These are phyloP conservation scores for Tholera decimalis DNA, from an alignment of 2,888 invertebrate genomes.

Conservation along the genomic window DNA sequence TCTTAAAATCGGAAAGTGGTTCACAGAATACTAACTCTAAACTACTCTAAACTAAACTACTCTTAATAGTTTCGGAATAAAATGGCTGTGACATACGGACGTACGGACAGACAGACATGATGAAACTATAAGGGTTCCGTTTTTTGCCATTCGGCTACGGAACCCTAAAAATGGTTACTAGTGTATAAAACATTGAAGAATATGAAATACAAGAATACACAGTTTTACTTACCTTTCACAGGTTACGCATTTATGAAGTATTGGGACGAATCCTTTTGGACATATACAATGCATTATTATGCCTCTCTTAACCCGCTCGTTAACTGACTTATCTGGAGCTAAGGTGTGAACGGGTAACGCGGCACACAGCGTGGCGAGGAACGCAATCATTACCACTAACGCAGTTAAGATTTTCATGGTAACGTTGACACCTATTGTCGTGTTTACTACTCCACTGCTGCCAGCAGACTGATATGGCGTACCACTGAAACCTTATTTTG, in stretches of 20 bases:
- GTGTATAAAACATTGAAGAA: no score
- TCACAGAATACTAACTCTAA: no score
- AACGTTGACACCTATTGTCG: neutral
- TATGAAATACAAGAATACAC: no score
- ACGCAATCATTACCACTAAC: neutral
- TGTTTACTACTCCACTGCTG: neutral
- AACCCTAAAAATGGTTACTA: no score
- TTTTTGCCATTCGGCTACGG: no score
- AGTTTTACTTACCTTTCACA: neutral
- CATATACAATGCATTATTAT: fast-evolving
- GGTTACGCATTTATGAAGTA: neutral
- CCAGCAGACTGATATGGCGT: neutral
- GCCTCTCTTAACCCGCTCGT: neutral
- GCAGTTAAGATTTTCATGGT: slow-evolving; percentile 3
- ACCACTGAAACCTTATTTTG: neutral
- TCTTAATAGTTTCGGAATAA: no score
- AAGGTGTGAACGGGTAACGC: neutral
- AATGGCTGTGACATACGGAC: no score
- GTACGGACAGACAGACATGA: no score
- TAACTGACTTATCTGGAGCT: no score
- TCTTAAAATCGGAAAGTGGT: no score
- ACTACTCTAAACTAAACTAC: no score
- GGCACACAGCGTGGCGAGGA: neutral
- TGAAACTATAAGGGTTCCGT: no score
- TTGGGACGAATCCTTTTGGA: neutral